Percentiles rank a stretch among this genome's conserved stretches.
Conservation (phyloP, 2,888 invertebrate genomes). For the Leptura quadrifasciata region DNA sequence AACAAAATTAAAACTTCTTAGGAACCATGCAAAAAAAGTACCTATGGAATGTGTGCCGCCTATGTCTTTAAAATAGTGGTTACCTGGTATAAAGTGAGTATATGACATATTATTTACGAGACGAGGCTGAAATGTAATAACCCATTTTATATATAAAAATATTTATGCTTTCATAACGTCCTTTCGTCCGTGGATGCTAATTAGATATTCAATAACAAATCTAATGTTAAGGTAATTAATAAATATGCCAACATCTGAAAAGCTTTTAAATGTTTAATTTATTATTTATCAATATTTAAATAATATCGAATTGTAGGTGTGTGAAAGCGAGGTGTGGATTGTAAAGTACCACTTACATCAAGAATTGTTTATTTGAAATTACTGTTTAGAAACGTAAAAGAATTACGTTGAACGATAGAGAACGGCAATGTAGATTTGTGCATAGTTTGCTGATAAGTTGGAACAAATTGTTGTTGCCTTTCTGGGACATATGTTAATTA, state of each 20-base stretch:
- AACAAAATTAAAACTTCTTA: too few species aligned
- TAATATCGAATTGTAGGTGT: conserved; percentile 19
- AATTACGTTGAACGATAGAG: background rate
- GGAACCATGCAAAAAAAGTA: too few species aligned
- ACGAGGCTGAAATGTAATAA: too few species aligned
- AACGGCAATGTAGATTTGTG: background rate
- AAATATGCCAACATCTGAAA: conserved; percentile 23
- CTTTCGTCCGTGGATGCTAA: conserved; percentile 18
- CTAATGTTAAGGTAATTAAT: conserved; percentile 34
- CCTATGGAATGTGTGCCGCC: too few species aligned
- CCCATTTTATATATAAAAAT: too few species aligned
- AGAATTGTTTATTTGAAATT: background rate
- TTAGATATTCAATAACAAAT: conserved; percentile 36
- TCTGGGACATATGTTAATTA: too few species aligned
- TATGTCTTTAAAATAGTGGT: too few species aligned
- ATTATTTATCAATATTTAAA: conserved; percentile 15
- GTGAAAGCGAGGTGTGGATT: conserved; percentile 10
- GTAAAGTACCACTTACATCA: background rate
- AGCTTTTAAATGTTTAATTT: conserved; percentile 27
- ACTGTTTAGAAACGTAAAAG: background rate
- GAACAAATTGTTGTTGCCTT: background rate
- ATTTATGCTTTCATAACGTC: conserved; percentile 9
- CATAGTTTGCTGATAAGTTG: background rate
- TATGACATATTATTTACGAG: too few species aligned
- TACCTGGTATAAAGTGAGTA: too few species aligned